Evolutionary conservation across 2,113 vertebrate genomes (phyloP).

Genomic region (Menidia beryllina): DNA sequence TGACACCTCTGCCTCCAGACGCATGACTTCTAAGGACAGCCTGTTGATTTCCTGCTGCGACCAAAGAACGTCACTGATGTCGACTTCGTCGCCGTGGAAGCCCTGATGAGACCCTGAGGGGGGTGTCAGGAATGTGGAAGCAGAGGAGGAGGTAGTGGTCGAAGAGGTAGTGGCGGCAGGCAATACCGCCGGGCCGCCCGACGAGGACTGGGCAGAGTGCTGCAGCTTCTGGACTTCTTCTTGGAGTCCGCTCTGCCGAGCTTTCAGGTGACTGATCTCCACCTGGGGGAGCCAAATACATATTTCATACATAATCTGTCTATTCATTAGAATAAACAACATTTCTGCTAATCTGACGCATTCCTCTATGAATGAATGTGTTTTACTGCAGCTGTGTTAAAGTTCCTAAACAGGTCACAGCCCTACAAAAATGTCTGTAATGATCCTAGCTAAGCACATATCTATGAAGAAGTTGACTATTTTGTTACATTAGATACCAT

Average conservation of each 20-base stretch:
- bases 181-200: slow-evolving; percentile 64
- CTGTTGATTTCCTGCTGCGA: slow-evolving; percentile 98
- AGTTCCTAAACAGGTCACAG: too few species aligned
- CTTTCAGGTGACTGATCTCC: slow-evolving; percentile 95
- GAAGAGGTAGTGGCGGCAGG: slow-evolving; percentile 74
- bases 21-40: slow-evolving; percentile 89
- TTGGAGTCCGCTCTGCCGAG: slow-evolving; percentile 90
- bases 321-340: background rate
- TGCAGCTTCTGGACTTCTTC: slow-evolving; percentile 91
- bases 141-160: slow-evolving; percentile 63
- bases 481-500: too few species aligned
- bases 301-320: background rate
- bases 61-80: slow-evolving; percentile 93
- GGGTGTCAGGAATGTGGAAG: slow-evolving; percentile 77
- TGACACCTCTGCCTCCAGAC: slow-evolving; percentile 88
- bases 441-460: too few species aligned
- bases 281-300: slow-evolving; percentile 82
- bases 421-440: too few species aligned
- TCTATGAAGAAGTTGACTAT: too few species aligned
- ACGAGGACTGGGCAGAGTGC: slow-evolving; percentile 78
- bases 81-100: slow-evolving; percentile 92
- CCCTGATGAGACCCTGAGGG: slow-evolving; percentile 76
- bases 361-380: too few species aligned
- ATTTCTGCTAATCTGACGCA: background rate
- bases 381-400: too few species aligned